Base-by-base conservation (phyloP, 1,140 invertebrate genomes). In the Euwallacea similis region DNA sequence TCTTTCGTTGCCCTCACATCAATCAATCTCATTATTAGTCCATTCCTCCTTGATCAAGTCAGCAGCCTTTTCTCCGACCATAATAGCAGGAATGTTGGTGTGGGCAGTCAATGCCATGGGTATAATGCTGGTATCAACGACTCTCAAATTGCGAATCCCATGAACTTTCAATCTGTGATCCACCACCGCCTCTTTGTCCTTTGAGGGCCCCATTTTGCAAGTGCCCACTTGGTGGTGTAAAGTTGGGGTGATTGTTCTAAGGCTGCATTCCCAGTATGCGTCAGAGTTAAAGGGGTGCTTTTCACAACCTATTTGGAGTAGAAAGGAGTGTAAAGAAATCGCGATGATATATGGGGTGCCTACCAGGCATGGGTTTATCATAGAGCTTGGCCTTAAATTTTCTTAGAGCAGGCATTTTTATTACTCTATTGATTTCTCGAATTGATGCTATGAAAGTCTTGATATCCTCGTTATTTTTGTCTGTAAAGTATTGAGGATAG, bases 101-200 rank as follows among this genome's bases (percentile, higher is more conserved):
- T 86, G 83, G 9, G 86, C 87, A 0, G 83, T 86, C 7, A 89
- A 82, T 33, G 92, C 85, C 6, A 81, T 81, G 0, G 93, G 93
- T 82, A 94, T 91, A 0, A 95, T 82, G 53, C 91, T 92, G 46
- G 87, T 88, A 80, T 95, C 93, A 0, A 87, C 88, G 0, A 94
- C 91, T 44, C 93, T 83, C 42, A 95, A 80, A 21, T 85, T 85
- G n/a, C 82, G 78, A 0, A 93, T 78, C 0, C 91, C 91, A 71
- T 91, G 82, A 0, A 95, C 89, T 77, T 82, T 86, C 0, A 96
- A 80, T 62, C 89, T 79, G 0, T 88, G 85, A 80, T 92, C 88
- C 0, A 96, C 93, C 0, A 95, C 92, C 0, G 92, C 88, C 42
- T 82, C 78, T 2, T 82, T 77, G 80, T 94, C 92, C 0, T 74